These are phyloP conservation scores for Campylorhamphus procurvoides DNA, from an alignment of 2,113 vertebrate species.

Conservation along the genomic window DNA sequence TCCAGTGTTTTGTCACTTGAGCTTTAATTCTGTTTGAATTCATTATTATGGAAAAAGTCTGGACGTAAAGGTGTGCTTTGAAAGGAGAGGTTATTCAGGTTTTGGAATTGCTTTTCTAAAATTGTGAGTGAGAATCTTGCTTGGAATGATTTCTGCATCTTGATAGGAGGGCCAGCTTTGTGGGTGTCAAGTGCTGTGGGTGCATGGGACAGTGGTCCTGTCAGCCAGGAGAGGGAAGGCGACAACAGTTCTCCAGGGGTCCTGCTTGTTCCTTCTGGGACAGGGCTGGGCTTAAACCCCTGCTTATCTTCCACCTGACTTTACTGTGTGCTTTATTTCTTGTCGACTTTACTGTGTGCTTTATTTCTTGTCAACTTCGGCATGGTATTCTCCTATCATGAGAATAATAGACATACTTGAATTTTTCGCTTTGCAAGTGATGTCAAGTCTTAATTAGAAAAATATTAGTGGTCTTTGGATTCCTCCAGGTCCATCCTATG, in stretches of 20 bases:
- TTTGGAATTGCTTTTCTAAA: neutral
- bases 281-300: neutral
- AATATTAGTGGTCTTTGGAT: neutral
- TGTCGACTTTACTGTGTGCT: rapidly evolving
- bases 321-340: neutral
- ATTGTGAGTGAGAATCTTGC: neutral
- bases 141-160: neutral
- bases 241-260: neutral
- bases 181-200: rapidly evolving
- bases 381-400: rapidly evolving
- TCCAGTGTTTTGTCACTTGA: neutral
- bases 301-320: neutral
- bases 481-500: neutral
- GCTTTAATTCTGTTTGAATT: neutral
- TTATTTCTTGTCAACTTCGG: neutral
- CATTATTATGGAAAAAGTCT: neutral
- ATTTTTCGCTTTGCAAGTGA: neutral
- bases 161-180: neutral
- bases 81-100: neutral
- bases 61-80: neutral
- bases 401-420: neutral
- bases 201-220: rapidly evolving
- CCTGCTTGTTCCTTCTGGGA: neutral
- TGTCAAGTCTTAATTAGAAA: neutral
- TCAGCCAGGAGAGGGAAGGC: neutral